phyloP scores from a whole-genome alignment of 2,888 invertebrate species.

The Zygothrica quintamaculata region DNA sequence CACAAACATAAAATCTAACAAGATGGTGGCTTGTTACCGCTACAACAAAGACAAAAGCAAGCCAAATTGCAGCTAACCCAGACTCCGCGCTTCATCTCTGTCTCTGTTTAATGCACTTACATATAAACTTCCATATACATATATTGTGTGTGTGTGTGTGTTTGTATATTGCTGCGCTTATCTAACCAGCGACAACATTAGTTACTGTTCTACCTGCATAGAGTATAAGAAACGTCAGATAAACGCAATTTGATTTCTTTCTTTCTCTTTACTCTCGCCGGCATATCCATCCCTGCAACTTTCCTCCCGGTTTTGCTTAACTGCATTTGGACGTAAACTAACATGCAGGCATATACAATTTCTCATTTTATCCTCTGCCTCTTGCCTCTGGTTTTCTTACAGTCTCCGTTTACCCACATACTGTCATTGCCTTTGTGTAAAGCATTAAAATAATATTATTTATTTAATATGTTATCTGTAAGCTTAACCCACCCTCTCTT shows the following conservation, averaged over 20 bases:
- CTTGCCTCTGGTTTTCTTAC: constrained; percentile 2
- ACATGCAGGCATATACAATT: constrained; percentile 57
- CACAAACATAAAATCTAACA: constrained; percentile 38
- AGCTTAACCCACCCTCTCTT: no score
- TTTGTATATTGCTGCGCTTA: constrained; percentile 37
- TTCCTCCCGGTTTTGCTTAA: not conserved
- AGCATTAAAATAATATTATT: constrained; percentile 2
- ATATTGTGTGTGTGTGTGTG: not conserved
- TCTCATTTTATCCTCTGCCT: constrained; percentile 16
- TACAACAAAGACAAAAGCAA: constrained; percentile 20
- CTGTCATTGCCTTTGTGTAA: constrained; percentile 22
- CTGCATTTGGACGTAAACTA: constrained; percentile 7
- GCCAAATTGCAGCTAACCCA: constrained; percentile 1
- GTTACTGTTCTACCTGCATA: constrained; percentile 45
- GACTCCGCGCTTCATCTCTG: constrained; percentile 6
- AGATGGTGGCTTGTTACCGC: constrained; percentile 50
- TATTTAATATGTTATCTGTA: no score
- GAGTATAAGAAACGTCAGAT: constrained; percentile 33
- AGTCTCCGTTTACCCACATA: constrained; percentile 10
- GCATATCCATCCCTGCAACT: constrained; percentile 15
- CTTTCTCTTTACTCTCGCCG: constrained; percentile 13
- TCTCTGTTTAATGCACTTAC: constrained; percentile 12
- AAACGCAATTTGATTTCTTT: constrained; percentile 39
- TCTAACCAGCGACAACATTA: constrained; percentile 40
- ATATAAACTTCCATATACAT: not conserved